phyloP scores from a whole-genome alignment of 37 sponge, comb jelly and placozoan species.

The Eunapius fragilis region DNA sequence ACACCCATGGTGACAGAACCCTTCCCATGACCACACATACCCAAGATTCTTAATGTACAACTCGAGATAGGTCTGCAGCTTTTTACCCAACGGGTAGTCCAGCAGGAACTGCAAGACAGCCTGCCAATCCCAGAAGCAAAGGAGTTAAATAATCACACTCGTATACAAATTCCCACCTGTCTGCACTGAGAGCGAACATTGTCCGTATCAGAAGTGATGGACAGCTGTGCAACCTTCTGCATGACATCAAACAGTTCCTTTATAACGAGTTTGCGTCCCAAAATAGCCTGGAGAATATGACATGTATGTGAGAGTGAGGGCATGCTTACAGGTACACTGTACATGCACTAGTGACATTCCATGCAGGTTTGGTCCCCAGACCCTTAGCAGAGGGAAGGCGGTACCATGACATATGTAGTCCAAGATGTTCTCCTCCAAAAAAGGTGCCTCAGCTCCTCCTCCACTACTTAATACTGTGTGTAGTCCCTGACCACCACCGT shows the following conservation, averaged over 20 bases:
- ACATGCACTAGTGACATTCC: background rate
- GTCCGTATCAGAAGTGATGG: conserved; percentile 60
- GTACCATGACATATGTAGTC: conserved; percentile 79
- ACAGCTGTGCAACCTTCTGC: conserved; percentile 71
- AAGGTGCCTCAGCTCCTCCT: conserved; percentile 64
- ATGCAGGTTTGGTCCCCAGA: conserved; percentile 5
- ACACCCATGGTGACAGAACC: no score
- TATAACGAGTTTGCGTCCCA: conserved; percentile 61
- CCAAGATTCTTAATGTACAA: conserved; percentile 69
- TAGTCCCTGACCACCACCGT: conserved; percentile 62
- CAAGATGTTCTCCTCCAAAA: conserved; percentile 87
- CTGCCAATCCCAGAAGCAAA: conserved; percentile 5
- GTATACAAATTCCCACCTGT: conserved; percentile 68
- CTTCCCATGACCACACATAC: conserved; percentile 15
- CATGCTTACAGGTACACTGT: background rate
- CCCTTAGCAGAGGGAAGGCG: conserved; percentile 91
- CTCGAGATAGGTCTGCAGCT: conserved; percentile 55
- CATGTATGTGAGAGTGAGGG: background rate
- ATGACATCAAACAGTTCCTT: conserved; percentile 75
- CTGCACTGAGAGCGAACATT: conserved; percentile 61
- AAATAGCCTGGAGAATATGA: conserved; percentile 63
- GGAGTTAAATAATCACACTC: no score
- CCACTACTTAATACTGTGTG: conserved; percentile 38
- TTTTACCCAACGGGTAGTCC: conserved; percentile 90
- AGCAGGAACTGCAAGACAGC: conserved; percentile 72